phyloP scores from a whole-genome alignment of 1,140 invertebrate genomes.

The Microplitis mediator region DNA sequence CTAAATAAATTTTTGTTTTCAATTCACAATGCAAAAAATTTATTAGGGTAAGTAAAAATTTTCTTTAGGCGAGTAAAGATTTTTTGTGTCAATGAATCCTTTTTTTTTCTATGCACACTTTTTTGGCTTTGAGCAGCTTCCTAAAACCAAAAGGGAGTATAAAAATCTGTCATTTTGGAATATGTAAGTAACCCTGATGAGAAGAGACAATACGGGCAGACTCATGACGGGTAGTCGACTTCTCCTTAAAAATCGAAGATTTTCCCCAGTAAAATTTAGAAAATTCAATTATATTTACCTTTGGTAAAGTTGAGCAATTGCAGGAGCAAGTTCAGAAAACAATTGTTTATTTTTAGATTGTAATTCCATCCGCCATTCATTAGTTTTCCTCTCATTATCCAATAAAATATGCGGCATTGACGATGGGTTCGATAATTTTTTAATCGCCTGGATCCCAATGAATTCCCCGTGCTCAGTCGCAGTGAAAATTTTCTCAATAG shows the following conservation, averaged over 20 bases:
- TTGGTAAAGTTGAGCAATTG: conserved; percentile 66
- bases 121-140: no score
- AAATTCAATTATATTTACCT: conserved; percentile 53
- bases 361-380: conserved; percentile 56
- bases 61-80: no score
- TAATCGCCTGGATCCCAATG: conserved; percentile 44
- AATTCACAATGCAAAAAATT: no score
- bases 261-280: background rate
- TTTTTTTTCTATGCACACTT: no score
- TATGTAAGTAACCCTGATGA: no score
- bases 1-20: no score
- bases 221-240: background rate
- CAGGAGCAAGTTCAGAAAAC: conserved; percentile 56
- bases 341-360: conserved; percentile 56
- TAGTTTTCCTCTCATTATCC: conserved; percentile 35
- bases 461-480: conserved; percentile 49
- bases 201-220: background rate
- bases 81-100: no score
- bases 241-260: no score
- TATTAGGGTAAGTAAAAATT: no score
- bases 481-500: conserved; percentile 56
- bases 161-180: no score
- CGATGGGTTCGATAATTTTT: conserved; percentile 41
- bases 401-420: background rate
- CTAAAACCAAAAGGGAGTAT: no score